Conservation (phyloP, 2,797 vertebrate genomes). For the Limosa lapponica region DNA sequence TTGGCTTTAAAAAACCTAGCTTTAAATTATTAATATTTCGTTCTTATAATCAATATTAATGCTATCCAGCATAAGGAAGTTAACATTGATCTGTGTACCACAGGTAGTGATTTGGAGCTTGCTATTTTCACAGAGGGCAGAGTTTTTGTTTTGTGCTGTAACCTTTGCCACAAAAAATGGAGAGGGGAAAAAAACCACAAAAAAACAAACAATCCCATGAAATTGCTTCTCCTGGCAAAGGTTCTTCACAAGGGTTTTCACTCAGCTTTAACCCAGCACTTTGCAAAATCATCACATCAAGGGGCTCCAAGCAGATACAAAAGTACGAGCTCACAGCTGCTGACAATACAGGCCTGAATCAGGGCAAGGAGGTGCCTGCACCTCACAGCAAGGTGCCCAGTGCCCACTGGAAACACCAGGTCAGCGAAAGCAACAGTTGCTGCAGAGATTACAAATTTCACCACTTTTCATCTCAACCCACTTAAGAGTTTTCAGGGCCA, state of each 20-base stretch:
- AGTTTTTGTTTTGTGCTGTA: neutral
- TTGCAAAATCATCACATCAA: neutral
- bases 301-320: neutral
- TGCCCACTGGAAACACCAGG: neutral
- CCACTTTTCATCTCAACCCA: neutral
- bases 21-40: neutral
- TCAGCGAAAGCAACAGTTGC: neutral
- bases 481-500: neutral
- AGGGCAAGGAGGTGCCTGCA: neutral
- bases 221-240: neutral
- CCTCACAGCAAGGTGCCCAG: neutral
- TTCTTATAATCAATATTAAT: constrained; percentile 8
- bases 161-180: neutral
- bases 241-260: neutral
- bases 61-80: neutral
- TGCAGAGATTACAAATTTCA: neutral
- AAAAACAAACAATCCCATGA: neutral
- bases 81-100: neutral
- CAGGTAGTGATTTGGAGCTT: neutral
- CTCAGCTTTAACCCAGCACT: neutral
- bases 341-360: neutral
- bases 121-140: neutral
- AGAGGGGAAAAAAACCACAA: neutral
- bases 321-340: rapidly evolving
- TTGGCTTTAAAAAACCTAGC: neutral